Conservation (phyloP, 2,113 vertebrate genomes). For the Capreolus pygargus region DNA sequence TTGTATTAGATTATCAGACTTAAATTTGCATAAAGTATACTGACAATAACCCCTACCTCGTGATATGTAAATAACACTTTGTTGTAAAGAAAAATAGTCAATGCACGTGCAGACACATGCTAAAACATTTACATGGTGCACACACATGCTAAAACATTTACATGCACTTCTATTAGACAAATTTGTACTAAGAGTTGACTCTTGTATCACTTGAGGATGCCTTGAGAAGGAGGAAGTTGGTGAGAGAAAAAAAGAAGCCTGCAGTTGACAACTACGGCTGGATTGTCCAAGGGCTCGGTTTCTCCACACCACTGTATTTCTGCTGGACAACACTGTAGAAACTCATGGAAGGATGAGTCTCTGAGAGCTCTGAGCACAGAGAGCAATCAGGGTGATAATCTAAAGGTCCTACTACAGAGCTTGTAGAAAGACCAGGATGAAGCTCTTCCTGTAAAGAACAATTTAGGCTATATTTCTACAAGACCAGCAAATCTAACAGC, state of each 20-base stretch:
- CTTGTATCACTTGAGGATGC: not conserved
- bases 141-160: not conserved
- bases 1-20: not conserved
- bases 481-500: not conserved
- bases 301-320: too few species aligned
- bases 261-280: not conserved
- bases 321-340: not conserved
- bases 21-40: not conserved
- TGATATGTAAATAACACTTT: not conserved
- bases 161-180: not conserved
- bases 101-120: not conserved
- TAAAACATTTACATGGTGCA: fast-evolving
- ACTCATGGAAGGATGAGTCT: fast-evolving
- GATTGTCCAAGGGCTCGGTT: fast-evolving
- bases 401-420: not conserved
- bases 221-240: not conserved
- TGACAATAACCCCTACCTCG: not conserved
- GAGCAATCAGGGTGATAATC: not conserved
- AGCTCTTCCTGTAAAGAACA: not conserved
- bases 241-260: not conserved
- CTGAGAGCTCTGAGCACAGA: not conserved
- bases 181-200: not conserved
- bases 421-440: not conserved
- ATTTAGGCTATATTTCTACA: not conserved
- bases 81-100: not conserved